These are phyloP conservation scores for Ceratitis capitata DNA, from an alignment of 1,140 invertebrate genomes.

Conservation along the genomic window DNA sequence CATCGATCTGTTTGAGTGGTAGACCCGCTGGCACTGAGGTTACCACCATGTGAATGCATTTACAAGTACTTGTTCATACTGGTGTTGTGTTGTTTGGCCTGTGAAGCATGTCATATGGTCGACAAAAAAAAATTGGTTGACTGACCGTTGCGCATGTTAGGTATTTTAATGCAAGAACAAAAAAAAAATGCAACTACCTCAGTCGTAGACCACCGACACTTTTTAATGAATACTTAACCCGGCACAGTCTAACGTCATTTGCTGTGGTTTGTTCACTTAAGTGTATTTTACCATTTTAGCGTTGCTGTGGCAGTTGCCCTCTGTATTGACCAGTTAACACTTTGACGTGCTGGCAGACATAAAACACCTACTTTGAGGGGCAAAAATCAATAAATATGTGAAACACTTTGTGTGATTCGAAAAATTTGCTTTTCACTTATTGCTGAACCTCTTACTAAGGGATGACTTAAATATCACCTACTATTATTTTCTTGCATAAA, in stretches of 20 bases:
- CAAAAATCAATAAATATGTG: not conserved
- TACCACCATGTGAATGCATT: not conserved
- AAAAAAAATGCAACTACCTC: not conserved
- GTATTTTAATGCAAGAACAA: slow-evolving; percentile 10
- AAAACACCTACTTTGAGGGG: not conserved
- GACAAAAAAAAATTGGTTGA: not conserved
- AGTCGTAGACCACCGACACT: not conserved
- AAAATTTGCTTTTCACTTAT: not conserved
- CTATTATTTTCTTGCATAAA: too few relatives aligned
- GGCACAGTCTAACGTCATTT: not conserved
- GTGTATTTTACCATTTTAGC: not conserved
- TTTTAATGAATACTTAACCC: slow-evolving; percentile 13
- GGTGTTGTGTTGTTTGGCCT: not conserved
- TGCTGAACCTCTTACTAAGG: too few relatives aligned
- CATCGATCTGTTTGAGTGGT: not conserved
- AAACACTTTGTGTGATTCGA: not conserved
- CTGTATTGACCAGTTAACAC: not conserved
- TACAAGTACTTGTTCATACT: not conserved
- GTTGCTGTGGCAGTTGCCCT: not conserved
- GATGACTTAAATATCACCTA: not conserved
- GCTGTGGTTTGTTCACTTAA: not conserved
- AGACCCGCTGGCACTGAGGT: not conserved
- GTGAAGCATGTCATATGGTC: slow-evolving; percentile 32
- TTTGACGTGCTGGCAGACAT: not conserved
- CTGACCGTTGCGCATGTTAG: not conserved